Conservation (phyloP, 2,797 vertebrate species). For the Enteromius anoplus region DNA sequence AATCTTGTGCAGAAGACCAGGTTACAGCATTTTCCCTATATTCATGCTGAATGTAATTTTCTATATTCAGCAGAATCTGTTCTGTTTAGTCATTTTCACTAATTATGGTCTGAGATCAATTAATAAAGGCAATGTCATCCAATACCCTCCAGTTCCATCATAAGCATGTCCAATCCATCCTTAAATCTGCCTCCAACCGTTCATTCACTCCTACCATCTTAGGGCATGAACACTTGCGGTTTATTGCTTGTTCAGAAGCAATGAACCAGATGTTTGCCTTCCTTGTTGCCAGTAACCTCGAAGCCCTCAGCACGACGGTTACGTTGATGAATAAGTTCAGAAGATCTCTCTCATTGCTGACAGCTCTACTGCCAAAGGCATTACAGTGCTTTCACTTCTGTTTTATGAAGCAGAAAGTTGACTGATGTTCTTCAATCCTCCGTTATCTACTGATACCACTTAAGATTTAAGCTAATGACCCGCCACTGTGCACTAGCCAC, state of each 20-base stretch:
- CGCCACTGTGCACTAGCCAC: not conserved
- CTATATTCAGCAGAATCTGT: not conserved
- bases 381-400: conserved; percentile 19
- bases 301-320: conserved; percentile 3
- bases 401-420: conserved; percentile 43
- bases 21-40: not conserved
- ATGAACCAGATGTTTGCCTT: conserved; percentile 5
- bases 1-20: not conserved
- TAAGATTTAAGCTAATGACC: conserved; percentile 24
- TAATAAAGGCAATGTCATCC: not conserved
- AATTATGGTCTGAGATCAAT: not conserved
- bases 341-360: not conserved
- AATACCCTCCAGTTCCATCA: not conserved
- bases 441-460: conserved; percentile 32
- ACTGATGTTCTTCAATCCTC: conserved; percentile 29
- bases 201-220: not conserved
- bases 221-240: not conserved
- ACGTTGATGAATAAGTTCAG: conserved; percentile 29
- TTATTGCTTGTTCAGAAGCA: conserved; percentile 9
- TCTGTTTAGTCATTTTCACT: not conserved
- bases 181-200: not conserved
- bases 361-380: not conserved
- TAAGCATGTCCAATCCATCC: conserved; percentile 9
- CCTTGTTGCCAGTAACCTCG: not conserved
- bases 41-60: not conserved